Base-by-base conservation (phyloP, 2,888 invertebrate genomes). In the Gortyna flavago region DNA sequence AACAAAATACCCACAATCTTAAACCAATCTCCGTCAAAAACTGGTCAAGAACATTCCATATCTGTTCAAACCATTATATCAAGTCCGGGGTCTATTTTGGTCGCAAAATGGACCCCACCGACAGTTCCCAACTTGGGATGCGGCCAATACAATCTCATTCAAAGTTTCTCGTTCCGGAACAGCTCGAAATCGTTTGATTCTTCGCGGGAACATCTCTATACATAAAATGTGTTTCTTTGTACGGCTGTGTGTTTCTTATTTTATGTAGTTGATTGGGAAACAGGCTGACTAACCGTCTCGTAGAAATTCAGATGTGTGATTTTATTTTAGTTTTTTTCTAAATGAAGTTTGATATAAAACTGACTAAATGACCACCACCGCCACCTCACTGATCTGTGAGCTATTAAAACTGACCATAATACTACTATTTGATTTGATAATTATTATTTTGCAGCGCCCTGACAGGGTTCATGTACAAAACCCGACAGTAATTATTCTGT, bases 61-160 rank as follows among this genome's bases (percentile, higher is more conserved):
- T 85, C 70, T 70, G 77, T 81, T 79, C 66, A 64, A 79, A 75
- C 79, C 79, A 80, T 75, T 86, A 84, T 80, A 87, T 87, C 81
- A 86, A 82, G 35, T 71, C 74, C 25, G 74, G 71, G 82, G 83
- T 87, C 77, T 83, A 86, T 85, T 81, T 79, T 70, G 79, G 83
- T 75, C 65, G 66, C 72, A 75, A 85, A 85, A 86, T 79, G 81
- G 83, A 83, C 79, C 81, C 80, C 81, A 79, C 86, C 81, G 64
- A 85, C 85, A 81, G 85, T 85, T 74, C 76, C 72, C 77, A 91
- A 94, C 90, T 95, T 96, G 95, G 96, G 93, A 88, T 91, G 91
- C 90, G 88, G 95, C 96, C 96, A 96, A 95, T 95, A 95, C 95
- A 95, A 95, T 95, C 94, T 94, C 94, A 94, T 95, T 91, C 91